Conservation (phyloP, 1,140 invertebrate genomes). For the Meloidogyne chitwoodi region DNA sequence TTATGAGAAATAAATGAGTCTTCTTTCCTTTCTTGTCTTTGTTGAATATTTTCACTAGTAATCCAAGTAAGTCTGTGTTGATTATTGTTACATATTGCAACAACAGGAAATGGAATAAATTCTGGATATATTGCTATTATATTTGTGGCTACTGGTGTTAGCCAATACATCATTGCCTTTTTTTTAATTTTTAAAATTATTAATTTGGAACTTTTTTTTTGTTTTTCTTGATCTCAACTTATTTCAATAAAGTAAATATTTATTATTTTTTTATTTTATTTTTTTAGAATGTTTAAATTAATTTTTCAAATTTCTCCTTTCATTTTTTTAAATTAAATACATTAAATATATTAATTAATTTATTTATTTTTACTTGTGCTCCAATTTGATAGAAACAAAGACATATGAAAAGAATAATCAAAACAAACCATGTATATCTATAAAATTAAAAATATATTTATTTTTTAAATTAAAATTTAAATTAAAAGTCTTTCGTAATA, state of each 20-base stretch:
- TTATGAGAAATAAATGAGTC: neutral
- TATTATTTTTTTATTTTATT: too few relatives aligned
- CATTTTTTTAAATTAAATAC: neutral
- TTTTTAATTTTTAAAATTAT: slow-evolving; percentile 8
- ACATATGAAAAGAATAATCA: slow-evolving; percentile 32
- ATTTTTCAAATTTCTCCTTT: too few relatives aligned
- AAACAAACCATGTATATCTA: slow-evolving; percentile 34
- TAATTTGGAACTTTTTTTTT: too few relatives aligned
- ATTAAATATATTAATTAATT: neutral
- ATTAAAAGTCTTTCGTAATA: neutral
- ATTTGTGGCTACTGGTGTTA: slow-evolving; percentile 48
- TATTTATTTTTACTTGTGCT: neutral
- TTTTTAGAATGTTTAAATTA: too few relatives aligned
- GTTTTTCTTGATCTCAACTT: too few relatives aligned
- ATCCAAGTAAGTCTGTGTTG: slow-evolving; percentile 44
- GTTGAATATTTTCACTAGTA: neutral
- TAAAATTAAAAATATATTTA: slow-evolving; percentile 9
- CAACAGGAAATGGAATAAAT: slow-evolving; percentile 52
- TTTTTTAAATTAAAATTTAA: neutral
- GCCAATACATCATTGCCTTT: slow-evolving; percentile 32
- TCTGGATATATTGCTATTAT: slow-evolving; percentile 57
- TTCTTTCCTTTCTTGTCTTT: neutral
- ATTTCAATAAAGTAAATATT: too few relatives aligned
- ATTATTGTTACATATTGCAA: slow-evolving; percentile 60
- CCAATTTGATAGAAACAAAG: slow-evolving; percentile 24